These are phyloP conservation scores for Acanthosepion esculentum DNA, from an alignment of 2,888 invertebrate species.

Conservation along the genomic window DNA sequence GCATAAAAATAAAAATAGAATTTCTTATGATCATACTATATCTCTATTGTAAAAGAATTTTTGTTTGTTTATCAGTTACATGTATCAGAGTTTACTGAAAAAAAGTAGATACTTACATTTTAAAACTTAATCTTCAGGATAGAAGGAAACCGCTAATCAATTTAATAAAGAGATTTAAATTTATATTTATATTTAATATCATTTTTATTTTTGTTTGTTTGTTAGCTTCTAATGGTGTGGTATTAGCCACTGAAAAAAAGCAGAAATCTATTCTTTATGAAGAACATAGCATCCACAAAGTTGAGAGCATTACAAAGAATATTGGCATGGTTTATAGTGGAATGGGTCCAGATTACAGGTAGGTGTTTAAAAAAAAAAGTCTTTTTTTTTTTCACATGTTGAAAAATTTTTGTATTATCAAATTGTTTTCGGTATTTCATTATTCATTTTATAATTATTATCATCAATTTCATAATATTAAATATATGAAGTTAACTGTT, in stretches of 20 bases:
- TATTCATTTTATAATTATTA: background rate
- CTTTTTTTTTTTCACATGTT: no score
- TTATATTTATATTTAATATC: background rate
- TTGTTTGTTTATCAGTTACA: no score
- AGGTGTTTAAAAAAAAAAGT: background rate
- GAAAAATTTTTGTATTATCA: background rate
- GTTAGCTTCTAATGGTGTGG: slow-evolving; percentile 95
- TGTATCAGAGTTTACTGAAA: no score
- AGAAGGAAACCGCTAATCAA: no score
- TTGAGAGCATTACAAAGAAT: slow-evolving; percentile 95
- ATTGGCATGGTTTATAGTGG: slow-evolving; percentile 98
- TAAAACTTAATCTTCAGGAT: no score
- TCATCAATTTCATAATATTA: no score
- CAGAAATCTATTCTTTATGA: slow-evolving; percentile 97
- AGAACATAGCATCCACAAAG: slow-evolving; percentile 96
- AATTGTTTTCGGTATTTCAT: background rate
- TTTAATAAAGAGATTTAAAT: background rate
- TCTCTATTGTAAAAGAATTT: no score
- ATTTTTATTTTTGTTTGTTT: slow-evolving; percentile 76
- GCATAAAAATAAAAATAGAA: no score
- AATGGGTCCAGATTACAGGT: slow-evolving; percentile 79
- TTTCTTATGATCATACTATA: no score
- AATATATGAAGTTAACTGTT: no score
- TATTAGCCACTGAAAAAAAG: slow-evolving; percentile 98
- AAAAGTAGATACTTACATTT: no score